phyloP scores from a whole-genome alignment of 2,797 vertebrate genomes.

The Etheostoma nigrum region DNA sequence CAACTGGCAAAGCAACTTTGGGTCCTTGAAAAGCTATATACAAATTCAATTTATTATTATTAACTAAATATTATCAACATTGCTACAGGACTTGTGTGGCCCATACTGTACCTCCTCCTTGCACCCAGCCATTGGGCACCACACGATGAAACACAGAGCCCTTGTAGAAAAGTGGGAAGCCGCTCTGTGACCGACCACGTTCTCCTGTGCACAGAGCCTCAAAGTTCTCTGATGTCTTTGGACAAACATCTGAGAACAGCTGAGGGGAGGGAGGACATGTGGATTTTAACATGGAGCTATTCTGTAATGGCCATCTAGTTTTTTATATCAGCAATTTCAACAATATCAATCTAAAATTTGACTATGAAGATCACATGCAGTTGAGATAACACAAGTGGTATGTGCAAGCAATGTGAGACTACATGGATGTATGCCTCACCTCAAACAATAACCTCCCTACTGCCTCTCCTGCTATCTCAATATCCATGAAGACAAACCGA shows the following conservation, averaged over 20 bases:
- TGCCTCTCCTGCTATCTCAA: slow-evolving; percentile 81
- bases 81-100: not conserved
- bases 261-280: slow-evolving; percentile 65
- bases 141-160: slow-evolving; percentile 90
- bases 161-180: slow-evolving; percentile 86
- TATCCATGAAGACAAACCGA: slow-evolving; percentile 90
- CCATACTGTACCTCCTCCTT: slow-evolving; percentile 89
- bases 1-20: not conserved
- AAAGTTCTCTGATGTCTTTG: slow-evolving; percentile 93
- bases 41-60: too few relatives aligned
- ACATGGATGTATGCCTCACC: slow-evolving; percentile 76
- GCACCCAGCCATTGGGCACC: slow-evolving; percentile 91
- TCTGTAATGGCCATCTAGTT: not conserved
- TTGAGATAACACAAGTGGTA: not conserved
- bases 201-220: slow-evolving; percentile 87
- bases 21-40: too few relatives aligned
- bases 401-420: not conserved
- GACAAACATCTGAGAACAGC: slow-evolving; percentile 90
- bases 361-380: not conserved
- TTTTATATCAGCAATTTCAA: not conserved
- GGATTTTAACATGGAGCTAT: not conserved
- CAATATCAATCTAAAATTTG: not conserved
- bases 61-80: not conserved
- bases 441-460: slow-evolving; percentile 90
- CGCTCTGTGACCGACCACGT: slow-evolving; percentile 70